Conservation (phyloP, 2,888 invertebrate genomes). For the Drosophila prolongata region DNA sequence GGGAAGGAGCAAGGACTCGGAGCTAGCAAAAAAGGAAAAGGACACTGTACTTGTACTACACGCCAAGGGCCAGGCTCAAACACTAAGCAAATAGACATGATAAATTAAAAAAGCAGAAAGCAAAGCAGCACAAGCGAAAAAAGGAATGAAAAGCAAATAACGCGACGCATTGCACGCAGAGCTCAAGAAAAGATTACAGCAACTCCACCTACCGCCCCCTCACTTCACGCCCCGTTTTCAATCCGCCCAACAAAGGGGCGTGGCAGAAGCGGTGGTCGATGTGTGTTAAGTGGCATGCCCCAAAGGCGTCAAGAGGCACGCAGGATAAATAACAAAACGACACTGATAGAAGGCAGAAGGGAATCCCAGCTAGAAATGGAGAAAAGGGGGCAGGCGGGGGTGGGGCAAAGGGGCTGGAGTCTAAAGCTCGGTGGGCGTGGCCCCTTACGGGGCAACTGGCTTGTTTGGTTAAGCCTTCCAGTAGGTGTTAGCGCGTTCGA, state of each 20-base stretch:
- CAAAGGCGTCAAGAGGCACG: constrained; percentile 58
- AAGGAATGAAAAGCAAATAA: constrained; percentile 62
- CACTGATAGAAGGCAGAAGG: constrained; percentile 59
- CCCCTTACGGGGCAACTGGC: constrained; percentile 1
- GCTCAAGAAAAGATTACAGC: constrained; percentile 60
- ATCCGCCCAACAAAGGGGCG: constrained; percentile 24
- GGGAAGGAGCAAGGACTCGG: constrained; percentile 17
- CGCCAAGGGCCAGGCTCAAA: constrained; percentile 55
- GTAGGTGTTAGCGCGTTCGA: constrained; percentile 60
- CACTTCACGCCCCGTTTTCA: neutral
- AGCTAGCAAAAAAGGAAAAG: constrained; percentile 2
- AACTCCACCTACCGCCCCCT: constrained; percentile 7
- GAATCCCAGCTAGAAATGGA: neutral
- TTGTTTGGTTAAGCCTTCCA: constrained; percentile 49
- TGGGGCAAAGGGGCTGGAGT: neutral
- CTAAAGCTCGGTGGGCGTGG: constrained; percentile 15
- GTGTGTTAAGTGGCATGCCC: constrained; percentile 74
- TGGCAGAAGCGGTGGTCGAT: constrained; percentile 48
- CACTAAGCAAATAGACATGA: constrained; percentile 78
- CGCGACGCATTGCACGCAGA: constrained; percentile 52
- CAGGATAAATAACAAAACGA: constrained; percentile 75
- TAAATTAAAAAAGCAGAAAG: constrained; percentile 72
- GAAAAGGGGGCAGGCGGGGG: constrained; percentile 4
- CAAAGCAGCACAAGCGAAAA: constrained; percentile 21
- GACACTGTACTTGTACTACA: constrained; percentile 30